phyloP scores from a whole-genome alignment of 2,113 vertebrate genomes.

The Eptatretus burgeri region DNA sequence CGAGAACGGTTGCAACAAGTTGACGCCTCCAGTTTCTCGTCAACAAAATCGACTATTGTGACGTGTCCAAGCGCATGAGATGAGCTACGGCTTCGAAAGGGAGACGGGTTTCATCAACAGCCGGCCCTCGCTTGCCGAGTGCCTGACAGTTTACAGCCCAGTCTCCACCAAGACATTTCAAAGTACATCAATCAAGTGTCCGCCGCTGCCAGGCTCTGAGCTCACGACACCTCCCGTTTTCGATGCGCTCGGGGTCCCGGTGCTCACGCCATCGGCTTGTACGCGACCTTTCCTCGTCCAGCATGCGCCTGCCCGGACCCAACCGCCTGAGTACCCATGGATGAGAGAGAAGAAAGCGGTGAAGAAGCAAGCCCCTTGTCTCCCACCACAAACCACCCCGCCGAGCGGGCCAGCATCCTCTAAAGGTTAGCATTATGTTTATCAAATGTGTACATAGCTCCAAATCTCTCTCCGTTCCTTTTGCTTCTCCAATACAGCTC shows the following conservation, averaged over 20 bases:
- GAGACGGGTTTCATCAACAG: constrained; percentile 99
- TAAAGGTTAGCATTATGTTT: constrained; percentile 17
- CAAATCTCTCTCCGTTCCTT: constrained; percentile 10
- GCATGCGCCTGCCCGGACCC: constrained; percentile 33
- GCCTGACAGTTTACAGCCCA: constrained; percentile 74
- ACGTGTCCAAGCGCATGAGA: constrained; percentile 45
- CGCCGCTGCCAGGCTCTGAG: constrained; percentile 89
- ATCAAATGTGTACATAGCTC: constrained; percentile 10
- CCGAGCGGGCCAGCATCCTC: constrained; percentile 27
- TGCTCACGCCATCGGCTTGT: constrained; percentile 40
- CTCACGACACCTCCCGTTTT: constrained; percentile 65
- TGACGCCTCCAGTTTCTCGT: too few relatives aligned
- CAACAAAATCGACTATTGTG: constrained; percentile 40
- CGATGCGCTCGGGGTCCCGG: constrained; percentile 62
- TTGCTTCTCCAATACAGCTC: constrained; percentile 10
- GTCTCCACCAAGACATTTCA: constrained; percentile 69
- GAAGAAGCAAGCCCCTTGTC: constrained; percentile 30
- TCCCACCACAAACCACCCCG: constrained; percentile 15
- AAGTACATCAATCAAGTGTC: constrained; percentile 99
- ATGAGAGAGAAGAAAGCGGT: constrained; percentile 94
- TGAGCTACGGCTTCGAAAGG: constrained; percentile 99
- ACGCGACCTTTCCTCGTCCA: constrained; percentile 46
- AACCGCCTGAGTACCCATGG: constrained; percentile 70
- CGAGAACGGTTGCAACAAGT: too few relatives aligned
- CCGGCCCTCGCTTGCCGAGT: constrained; percentile 96